Percentiles rank a stretch among this genome's conserved stretches.
Conservation (phyloP, 2,113 vertebrate species). For the Ictalurus furcatus region DNA sequence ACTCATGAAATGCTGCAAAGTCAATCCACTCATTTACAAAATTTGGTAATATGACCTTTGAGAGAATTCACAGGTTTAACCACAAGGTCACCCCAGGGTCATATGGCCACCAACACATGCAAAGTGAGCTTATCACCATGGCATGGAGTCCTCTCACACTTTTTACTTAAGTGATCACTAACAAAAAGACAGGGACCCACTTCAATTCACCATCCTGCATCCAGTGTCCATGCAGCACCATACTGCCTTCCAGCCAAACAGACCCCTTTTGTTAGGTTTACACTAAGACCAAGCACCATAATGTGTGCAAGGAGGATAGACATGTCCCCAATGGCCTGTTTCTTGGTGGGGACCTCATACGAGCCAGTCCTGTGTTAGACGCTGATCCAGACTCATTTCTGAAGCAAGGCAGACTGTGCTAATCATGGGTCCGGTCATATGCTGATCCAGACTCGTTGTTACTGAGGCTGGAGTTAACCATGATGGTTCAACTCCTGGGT, state of each 20-base stretch:
- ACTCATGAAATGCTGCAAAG: no score
- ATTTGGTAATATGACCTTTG: no score
- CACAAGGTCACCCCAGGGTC: no score
- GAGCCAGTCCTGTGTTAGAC: neutral
- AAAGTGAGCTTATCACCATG: neutral
- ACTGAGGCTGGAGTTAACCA: neutral
- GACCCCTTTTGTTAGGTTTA: neutral
- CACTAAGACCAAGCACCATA: neutral
- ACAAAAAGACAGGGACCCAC: neutral
- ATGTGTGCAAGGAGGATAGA: neutral
- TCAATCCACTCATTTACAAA: no score
- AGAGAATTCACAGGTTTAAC: no score
- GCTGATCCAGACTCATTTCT: neutral
- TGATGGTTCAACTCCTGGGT: neutral
- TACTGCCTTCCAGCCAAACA: neutral
- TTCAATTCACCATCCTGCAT: neutral
- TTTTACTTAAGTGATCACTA: neutral
- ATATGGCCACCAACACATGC: no score
- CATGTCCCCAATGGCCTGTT: neutral
- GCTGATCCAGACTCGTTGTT: neutral
- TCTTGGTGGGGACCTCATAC: neutral
- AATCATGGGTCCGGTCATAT: no score
- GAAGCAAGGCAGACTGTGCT: no score
- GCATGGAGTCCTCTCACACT: neutral
- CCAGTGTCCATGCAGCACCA: neutral